Conservation (phyloP, 1,140 invertebrate genomes). For the Tetranychus urticae region DNA sequence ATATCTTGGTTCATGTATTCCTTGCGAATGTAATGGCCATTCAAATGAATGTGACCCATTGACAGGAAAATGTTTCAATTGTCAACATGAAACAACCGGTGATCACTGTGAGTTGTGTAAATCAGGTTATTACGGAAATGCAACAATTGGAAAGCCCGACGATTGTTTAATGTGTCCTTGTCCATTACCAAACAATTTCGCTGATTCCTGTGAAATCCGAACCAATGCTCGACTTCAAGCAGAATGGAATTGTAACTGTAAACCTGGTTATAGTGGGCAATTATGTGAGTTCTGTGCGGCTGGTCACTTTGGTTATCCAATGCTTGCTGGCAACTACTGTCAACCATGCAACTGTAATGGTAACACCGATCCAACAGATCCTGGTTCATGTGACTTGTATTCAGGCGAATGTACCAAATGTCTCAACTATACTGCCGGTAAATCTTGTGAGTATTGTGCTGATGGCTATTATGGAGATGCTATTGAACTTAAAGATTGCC, state of each 20-base stretch:
- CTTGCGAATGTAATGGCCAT: slow-evolving; percentile 68
- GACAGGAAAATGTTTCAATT: slow-evolving; percentile 68
- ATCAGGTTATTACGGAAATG: slow-evolving; percentile 76
- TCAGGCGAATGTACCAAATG: slow-evolving; percentile 64
- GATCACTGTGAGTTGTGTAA: slow-evolving; percentile 79
- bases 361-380: slow-evolving; percentile 60
- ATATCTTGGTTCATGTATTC: slow-evolving; percentile 65
- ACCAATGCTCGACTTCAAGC: neutral
- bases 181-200: slow-evolving; percentile 91
- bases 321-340: slow-evolving; percentile 38
- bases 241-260: neutral
- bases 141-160: slow-evolving; percentile 49
- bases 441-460: slow-evolving; percentile 61
- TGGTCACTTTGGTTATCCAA: slow-evolving; percentile 61
- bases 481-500: slow-evolving; percentile 62
- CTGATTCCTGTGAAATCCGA: slow-evolving; percentile 43
- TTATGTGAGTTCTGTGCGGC: slow-evolving; percentile 55
- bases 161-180: slow-evolving; percentile 92
- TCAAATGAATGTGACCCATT: slow-evolving; percentile 65
- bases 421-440: slow-evolving; percentile 68
- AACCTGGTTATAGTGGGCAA: slow-evolving; percentile 56
- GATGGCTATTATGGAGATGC: slow-evolving; percentile 82
- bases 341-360: slow-evolving; percentile 77
- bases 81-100: slow-evolving; percentile 70
- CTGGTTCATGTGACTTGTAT: slow-evolving; percentile 66